phyloP scores from a whole-genome alignment of 2,888 invertebrate genomes.

The Pocota personata region DNA sequence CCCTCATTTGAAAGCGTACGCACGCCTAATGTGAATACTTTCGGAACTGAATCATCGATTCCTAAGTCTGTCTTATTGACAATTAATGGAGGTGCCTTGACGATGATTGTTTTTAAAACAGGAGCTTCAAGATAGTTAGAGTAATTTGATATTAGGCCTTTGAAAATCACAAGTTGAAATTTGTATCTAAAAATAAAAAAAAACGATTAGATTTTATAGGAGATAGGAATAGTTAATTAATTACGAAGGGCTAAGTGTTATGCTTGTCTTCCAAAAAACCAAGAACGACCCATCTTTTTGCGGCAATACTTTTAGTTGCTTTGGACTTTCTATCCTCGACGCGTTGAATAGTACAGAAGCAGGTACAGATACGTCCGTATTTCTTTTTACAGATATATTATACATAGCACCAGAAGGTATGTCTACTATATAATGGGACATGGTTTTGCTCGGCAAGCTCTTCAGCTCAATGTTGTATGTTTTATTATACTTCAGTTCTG shows the following conservation, averaged over 20 bases:
- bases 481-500: constrained; percentile 83
- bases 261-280: constrained; percentile 86
- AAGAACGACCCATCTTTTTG: constrained; percentile 86
- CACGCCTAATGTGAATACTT: constrained; percentile 87
- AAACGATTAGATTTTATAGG: neutral
- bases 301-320: constrained; percentile 85
- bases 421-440: constrained; percentile 84
- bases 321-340: constrained; percentile 86
- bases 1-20: constrained; percentile 84
- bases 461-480: constrained; percentile 83
- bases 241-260: constrained; percentile 75
- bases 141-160: constrained; percentile 83
- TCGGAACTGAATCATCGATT: constrained; percentile 83
- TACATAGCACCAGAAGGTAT: constrained; percentile 84
- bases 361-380: constrained; percentile 79
- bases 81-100: constrained; percentile 84
- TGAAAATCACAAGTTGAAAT: constrained; percentile 88
- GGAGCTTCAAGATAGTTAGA: constrained; percentile 83
- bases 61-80: constrained; percentile 79
- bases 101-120: constrained; percentile 78
- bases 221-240: constrained; percentile 7
- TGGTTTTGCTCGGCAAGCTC: constrained; percentile 83
- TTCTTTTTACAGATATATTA: constrained; percentile 83
- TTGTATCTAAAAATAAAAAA: constrained; percentile 81
- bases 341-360: constrained; percentile 84